A percentile compares a stretch with the other conserved stretches of the same genome.
Evolutionary conservation across 2,797 vertebrate genomes (phyloP).

Genomic region (Champsocephalus gunnari): DNA sequence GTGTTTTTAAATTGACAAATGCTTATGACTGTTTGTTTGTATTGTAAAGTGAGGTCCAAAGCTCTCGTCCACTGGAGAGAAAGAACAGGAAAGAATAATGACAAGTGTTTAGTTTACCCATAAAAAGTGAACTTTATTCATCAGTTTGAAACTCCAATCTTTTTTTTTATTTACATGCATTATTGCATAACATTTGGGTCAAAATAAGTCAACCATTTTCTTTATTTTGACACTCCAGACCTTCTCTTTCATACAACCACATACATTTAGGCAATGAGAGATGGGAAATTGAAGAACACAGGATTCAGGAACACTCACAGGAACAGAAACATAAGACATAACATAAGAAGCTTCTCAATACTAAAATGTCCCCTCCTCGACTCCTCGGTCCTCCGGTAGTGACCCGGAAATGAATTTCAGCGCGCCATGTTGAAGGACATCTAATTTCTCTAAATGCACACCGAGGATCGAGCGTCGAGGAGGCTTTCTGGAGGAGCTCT

Average conservation of each 20-base stretch:
- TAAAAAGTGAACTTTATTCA: constrained; percentile 70
- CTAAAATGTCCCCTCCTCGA: too few relatives aligned
- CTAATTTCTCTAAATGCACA: too few relatives aligned
- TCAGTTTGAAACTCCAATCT: constrained; percentile 36
- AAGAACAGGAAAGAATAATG: neutral
- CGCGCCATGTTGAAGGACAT: too few relatives aligned
- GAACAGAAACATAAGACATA: neutral
- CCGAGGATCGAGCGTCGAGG: too few relatives aligned
- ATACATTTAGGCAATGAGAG: constrained; percentile 16
- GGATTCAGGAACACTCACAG: constrained; percentile 13
- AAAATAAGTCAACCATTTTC: constrained; percentile 41
- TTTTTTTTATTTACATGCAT: constrained; percentile 26
- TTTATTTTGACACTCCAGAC: constrained; percentile 28
- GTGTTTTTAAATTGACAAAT: too few relatives aligned
- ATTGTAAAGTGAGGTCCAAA: neutral
- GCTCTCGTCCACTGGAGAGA: neutral
- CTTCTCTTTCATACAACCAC: constrained; percentile 30
- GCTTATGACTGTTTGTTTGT: too few relatives aligned
- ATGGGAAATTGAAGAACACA: constrained; percentile 17
- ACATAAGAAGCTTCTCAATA: too few relatives aligned
- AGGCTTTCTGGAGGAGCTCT: too few relatives aligned
- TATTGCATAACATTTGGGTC: constrained; percentile 24
- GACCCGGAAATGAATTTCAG: too few relatives aligned
- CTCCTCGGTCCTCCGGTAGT: too few relatives aligned
- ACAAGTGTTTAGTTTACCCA: neutral